Evolutionary conservation across 2,113 vertebrate species (phyloP), one percentile per base, ranked within the genome.

Genomic region (Phodopus roborovskii): DNA sequence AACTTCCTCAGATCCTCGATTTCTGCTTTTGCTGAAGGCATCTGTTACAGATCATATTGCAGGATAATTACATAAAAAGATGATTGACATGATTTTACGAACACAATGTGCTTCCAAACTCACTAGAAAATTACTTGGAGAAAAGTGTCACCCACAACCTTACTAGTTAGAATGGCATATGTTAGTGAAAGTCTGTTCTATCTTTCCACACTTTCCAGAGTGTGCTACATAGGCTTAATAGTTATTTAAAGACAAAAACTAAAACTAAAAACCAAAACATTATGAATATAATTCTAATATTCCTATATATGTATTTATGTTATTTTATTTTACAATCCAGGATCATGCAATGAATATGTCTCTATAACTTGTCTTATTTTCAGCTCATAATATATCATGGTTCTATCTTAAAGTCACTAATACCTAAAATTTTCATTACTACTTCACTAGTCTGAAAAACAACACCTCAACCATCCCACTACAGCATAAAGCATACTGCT

Each of bases 101-200:
- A 94, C 33, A 60, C 22, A 79, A 42, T 39, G 20, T 53, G 77
- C 66, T 93, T 91, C 53, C 64, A 79, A 90, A 79, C 20, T 64
- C 7, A 85, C 56, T 75, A 26, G 77, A 66, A 70, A 87, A 60
- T 56, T 74, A 84, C 24, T 42, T n/a, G 28, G 33, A 66, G 26
- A 75, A 96, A 39, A 96, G 66, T 42, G n/a, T 84, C 48, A 87
- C 5, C 36, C 1, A 70, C 0, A 60, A 70, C 24, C 42, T 73
- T 24, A 60, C 24, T 39, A 88, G 50, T 87, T 75, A 53, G 82
- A 96, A 58, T 74, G 26, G 36, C 36, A 39, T 16, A 53, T 39
- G 78, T 79, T 75, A 84, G 53, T 73, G 71, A 64, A 79, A 89
- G 77, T 28, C 66, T 82, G 36, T 56, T 56, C 15, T 48, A 0